Conservation (phyloP, 2,888 invertebrate species). For the Drosophila lacicola region DNA sequence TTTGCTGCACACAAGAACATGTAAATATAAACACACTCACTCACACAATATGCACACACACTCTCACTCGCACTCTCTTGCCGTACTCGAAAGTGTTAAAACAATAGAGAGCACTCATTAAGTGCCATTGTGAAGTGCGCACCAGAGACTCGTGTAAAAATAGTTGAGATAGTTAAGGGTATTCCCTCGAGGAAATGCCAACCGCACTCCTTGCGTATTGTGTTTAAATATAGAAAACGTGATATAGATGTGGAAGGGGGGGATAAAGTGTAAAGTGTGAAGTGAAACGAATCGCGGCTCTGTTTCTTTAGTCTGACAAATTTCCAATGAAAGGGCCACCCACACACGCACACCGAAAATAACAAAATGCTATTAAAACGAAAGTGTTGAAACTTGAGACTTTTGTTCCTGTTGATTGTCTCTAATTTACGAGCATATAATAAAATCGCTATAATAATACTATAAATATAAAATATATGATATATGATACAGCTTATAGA, state of each 20-base stretch:
- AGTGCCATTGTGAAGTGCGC: slow-evolving; percentile 57
- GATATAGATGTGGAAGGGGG: neutral
- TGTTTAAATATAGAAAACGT: slow-evolving; percentile 36
- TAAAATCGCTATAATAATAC: slow-evolving; percentile 15
- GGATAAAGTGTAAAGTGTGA: slow-evolving; percentile 51
- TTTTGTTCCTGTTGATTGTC: slow-evolving; percentile 28
- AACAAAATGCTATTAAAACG: slow-evolving; percentile 39
- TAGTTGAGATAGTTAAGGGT: slow-evolving; percentile 52
- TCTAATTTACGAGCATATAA: slow-evolving; percentile 40
- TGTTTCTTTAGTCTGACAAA: slow-evolving; percentile 36
- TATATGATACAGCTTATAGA: slow-evolving; percentile 29
- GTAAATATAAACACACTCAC: slow-evolving; percentile 36
- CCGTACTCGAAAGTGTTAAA: slow-evolving; percentile 42
- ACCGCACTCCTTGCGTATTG: slow-evolving; percentile 7
- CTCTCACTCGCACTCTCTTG: slow-evolving; percentile 3
- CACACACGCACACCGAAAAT: slow-evolving; percentile 36
- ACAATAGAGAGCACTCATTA: slow-evolving; percentile 58
- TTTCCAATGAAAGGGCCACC: slow-evolving; percentile 39
- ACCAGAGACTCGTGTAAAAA: slow-evolving; percentile 51
- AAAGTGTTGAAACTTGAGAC: slow-evolving; percentile 69
- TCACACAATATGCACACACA: slow-evolving; percentile 23
- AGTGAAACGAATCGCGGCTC: slow-evolving; percentile 42
- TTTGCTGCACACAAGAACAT: slow-evolving; percentile 34
- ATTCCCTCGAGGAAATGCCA: slow-evolving; percentile 39
- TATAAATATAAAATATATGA: slow-evolving; percentile 33